Base-by-base conservation (phyloP, 2,113 vertebrate species). In the Rhabdornis inornatus region DNA sequence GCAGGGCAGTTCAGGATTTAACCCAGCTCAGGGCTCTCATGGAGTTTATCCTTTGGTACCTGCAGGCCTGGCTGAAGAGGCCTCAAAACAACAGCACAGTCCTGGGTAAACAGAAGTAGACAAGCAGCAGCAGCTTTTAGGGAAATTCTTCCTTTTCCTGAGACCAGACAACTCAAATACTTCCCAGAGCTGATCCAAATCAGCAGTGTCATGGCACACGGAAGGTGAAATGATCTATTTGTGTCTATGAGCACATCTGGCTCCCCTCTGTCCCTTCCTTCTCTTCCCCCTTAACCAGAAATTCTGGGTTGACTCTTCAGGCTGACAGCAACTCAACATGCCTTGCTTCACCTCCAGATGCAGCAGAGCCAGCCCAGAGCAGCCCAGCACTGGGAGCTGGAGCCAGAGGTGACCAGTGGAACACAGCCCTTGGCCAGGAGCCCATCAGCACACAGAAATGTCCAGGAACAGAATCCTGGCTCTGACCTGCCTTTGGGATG, bases 191-290 rank as follows among this genome's bases (percentile, higher is more conserved):
- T 60, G 96, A 90, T 49, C 89, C 75, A 93, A 84, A 95, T 42
- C 95, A 95, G 90, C 96, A 77, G 94, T 3, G 84, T 64, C 27
- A 3, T 39, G 95, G 94, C 94, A 65, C 87, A 50, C 56, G 90
- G 9, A 7, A 57, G 69, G 85, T 20, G 75, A 71, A 75, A 44
- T 19, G 61, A 74, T 40, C 42, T 1, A 13, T 77, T 79, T 39
- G 79, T 15, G 69, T 52, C 74, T 47, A 18, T 2, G n/a, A 94
- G 33, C 53, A 90, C 97, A 96, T 82, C 91, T 97, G 97, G 94
- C 56, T 96, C 92, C 61, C 93, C 95, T 97, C 95, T 93, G 87
- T 24, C 90, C 95, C 96, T 86, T 94, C 95, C 96, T 57, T 59
- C 5, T 1, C 89, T 78, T 94, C 93, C 81, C 95, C 92, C 60